Evolutionary conservation across 2,797 vertebrate species (phyloP).

Genomic region (Nyctibius grandis): DNA sequence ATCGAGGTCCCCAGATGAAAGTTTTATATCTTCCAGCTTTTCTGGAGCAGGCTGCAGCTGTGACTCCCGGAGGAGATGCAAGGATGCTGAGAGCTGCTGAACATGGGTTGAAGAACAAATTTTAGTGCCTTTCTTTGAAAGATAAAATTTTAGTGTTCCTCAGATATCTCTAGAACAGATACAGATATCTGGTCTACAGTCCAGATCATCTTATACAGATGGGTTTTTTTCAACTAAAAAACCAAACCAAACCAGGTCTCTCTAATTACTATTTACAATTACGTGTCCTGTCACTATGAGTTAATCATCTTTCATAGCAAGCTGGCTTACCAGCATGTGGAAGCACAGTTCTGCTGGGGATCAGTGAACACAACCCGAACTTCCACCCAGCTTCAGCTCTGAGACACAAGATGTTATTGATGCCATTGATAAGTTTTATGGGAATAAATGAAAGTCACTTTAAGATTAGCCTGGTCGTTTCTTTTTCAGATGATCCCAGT

Average conservation of each 20-base stretch:
- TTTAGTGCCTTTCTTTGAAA: not conserved
- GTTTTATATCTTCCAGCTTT: not conserved
- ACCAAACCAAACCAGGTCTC: not conserved
- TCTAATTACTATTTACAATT: not conserved
- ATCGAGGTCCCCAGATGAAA: not conserved
- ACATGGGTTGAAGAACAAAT: not conserved
- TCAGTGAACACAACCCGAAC: not conserved
- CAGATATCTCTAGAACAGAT: not conserved
- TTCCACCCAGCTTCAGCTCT: not conserved
- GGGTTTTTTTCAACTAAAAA: not conserved
- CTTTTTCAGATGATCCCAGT: not conserved
- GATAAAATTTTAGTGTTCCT: not conserved
- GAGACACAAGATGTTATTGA: not conserved
- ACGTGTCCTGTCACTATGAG: not conserved
- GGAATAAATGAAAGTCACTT: not conserved
- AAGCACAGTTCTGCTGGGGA: not conserved
- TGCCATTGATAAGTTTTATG: not conserved
- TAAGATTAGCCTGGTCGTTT: not conserved
- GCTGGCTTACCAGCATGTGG: not conserved
- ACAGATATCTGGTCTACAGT: not conserved
- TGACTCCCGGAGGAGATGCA: not conserved
- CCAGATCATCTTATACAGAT: not conserved
- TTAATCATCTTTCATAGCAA: not conserved
- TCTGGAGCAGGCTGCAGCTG: not conserved
- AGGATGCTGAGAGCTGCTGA: not conserved